A percentile compares a stretch with the other conserved stretches of the same genome.
Evolutionary conservation across 2,113 vertebrate species (phyloP).

Genomic region (Peromyscus leucopus): DNA sequence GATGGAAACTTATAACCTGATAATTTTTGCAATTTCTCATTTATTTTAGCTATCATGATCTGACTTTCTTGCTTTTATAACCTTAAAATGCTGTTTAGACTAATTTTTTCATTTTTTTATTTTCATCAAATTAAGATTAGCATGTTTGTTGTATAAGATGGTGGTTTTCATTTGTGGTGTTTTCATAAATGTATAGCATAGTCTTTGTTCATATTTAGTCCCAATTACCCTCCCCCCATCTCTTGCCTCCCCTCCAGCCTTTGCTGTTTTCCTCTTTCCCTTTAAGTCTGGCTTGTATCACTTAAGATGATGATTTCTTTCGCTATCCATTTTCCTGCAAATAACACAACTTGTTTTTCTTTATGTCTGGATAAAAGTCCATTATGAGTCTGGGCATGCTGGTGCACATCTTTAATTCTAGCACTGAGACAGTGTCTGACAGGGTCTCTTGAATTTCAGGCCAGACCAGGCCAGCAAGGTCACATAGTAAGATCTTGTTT

Average conservation of each 20-base stretch:
- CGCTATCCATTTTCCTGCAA: not conserved
- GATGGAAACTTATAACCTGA: not conserved
- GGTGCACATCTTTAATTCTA: too few species aligned
- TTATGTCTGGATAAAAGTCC: not conserved
- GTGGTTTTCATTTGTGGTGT: not conserved
- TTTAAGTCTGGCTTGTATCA: not conserved
- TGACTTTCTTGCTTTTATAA: not conserved
- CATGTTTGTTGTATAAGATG: not conserved
- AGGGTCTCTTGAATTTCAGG: not conserved
- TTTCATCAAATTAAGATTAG: not conserved
- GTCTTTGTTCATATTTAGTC: not conserved
- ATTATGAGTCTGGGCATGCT: too few species aligned
- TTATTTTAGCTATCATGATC: not conserved
- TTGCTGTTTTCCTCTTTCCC: not conserved
- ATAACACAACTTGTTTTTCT: not conserved
- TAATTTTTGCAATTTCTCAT: not conserved
- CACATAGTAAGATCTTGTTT: not conserved
- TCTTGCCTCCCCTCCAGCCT: not conserved
- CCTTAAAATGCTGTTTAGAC: not conserved
- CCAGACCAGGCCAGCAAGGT: not conserved
- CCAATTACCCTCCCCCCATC: too few species aligned
- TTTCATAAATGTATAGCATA: not conserved
- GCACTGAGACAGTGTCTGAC: not conserved
- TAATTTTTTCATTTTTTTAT: not conserved
- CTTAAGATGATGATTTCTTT: not conserved